Conservation (phyloP, 2,113 vertebrate species). For the Sphaerodactylus townsendi region DNA sequence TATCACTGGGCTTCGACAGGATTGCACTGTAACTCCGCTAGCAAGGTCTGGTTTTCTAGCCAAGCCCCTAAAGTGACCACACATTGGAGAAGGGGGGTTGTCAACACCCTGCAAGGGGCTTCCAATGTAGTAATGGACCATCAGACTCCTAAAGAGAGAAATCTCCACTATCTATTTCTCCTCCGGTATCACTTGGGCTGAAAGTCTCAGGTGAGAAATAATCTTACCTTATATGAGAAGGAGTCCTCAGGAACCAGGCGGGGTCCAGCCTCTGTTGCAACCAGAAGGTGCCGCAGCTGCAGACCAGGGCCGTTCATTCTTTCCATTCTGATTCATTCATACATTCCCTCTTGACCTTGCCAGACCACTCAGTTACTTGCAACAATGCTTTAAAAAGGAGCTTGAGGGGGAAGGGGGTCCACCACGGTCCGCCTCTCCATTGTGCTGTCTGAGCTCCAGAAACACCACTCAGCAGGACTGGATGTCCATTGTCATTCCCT, state of each 20-base stretch:
- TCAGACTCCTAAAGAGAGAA: no score
- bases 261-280: slow-evolving; percentile 56
- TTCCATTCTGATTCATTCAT: slow-evolving; percentile 65
- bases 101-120: no score
- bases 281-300: slow-evolving; percentile 64
- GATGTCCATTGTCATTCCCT: neutral
- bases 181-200: neutral
- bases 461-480: neutral
- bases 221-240: slow-evolving; percentile 82
- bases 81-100: no score
- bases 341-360: slow-evolving; percentile 4
- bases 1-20: no score
- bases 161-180: no score
- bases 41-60: no score
- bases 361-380: neutral
- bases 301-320: slow-evolving; percentile 44
- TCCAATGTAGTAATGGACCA: no score
- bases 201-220: neutral
- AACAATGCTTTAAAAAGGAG: slow-evolving; percentile 7
- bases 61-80: no score
- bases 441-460: neutral
- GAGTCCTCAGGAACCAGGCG: slow-evolving; percentile 56
- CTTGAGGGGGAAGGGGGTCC: neutral
- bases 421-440: slow-evolving; percentile 44
- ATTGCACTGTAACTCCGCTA: no score